These are phyloP conservation scores for Arbacia lixula DNA, from an alignment of 53 echinoderm and acorn worm genomes.

Conservation along the genomic window DNA sequence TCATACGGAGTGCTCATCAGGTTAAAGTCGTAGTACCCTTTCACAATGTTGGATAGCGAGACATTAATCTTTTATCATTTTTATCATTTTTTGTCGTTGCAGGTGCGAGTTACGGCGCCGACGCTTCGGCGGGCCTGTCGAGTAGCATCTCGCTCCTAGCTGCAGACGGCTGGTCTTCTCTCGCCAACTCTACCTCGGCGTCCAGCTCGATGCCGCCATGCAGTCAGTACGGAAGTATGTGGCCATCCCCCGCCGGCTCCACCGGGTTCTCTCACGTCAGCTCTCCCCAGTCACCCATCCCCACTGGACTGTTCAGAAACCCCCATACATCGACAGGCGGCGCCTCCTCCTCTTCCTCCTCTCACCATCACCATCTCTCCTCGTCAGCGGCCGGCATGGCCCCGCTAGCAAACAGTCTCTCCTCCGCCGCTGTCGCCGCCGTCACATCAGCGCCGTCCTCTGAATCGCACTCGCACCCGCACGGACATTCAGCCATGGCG, in stretches of 20 bases:
- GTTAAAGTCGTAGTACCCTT: too few relatives aligned
- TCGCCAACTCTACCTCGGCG: conserved; percentile 32
- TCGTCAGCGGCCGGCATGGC: conserved; percentile 17
- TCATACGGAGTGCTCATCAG: too few relatives aligned
- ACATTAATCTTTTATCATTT: too few relatives aligned
- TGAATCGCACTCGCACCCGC: neutral
- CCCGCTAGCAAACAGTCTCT: neutral
- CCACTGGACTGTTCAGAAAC: conserved; percentile 35
- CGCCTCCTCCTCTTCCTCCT: neutral
- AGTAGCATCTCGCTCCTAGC: conserved; percentile 46
- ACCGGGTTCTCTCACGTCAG: conserved; percentile 42
- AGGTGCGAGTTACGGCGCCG: conserved; percentile 47
- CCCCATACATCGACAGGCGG: conserved; percentile 6
- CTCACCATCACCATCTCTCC: conserved; percentile 38
- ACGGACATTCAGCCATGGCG: conserved; percentile 29
- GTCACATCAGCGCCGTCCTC: conserved; percentile 39
- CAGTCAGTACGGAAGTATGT: conserved; percentile 52
- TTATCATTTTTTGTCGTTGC: neutral
- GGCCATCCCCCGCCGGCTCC: conserved; percentile 40
- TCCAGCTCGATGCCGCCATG: conserved; percentile 30
- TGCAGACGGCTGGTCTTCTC: conserved; percentile 42
- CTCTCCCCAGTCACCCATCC: conserved; percentile 35
- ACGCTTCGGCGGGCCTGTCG: conserved; percentile 36
- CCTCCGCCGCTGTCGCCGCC: conserved; percentile 5
- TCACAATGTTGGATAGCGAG: too few relatives aligned